phyloP scores from a whole-genome alignment of 2,888 invertebrate genomes.

The Axea sp. region DNA sequence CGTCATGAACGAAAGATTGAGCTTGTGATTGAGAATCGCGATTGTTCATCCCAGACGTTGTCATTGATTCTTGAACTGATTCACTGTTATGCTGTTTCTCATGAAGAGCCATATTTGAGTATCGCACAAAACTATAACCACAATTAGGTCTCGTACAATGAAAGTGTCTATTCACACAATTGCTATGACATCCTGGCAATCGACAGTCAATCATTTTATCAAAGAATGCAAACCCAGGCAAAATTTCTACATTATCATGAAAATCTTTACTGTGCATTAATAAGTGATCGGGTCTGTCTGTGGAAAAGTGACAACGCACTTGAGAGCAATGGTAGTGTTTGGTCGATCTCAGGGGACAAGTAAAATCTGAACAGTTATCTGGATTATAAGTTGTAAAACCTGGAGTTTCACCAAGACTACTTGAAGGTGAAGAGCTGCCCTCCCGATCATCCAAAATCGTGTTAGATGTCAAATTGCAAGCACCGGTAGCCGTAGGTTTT shows the following conservation, averaged over 20 bases:
- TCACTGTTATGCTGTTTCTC: conserved; percentile 83
- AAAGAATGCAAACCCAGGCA: conserved; percentile 92
- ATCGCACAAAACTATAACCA: conserved; percentile 86
- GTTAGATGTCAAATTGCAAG: conserved; percentile 37
- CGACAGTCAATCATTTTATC: conserved; percentile 87
- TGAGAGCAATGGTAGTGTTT: conserved; percentile 93
- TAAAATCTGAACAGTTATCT: conserved; percentile 85
- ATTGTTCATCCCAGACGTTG: conserved; percentile 56
- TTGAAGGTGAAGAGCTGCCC: conserved; percentile 75
- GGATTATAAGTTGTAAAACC: conserved; percentile 76
- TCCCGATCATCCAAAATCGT: conserved; percentile 68
- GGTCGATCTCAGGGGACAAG: conserved; percentile 85
- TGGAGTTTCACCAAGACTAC: conserved; percentile 77
- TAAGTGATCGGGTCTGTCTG: conserved; percentile 88
- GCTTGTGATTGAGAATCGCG: conserved; percentile 65
- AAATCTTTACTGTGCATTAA: conserved; percentile 92
- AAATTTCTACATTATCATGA: conserved; percentile 89
- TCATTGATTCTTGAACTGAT: conserved; percentile 40
- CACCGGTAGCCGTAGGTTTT: conserved; percentile 80
- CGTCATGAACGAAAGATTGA: conserved; percentile 64
- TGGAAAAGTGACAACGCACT: conserved; percentile 89
- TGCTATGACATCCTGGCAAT: conserved; percentile 84
- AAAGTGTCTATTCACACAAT: conserved; percentile 87
- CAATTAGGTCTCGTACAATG: conserved; percentile 87
- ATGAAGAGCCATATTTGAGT: conserved; percentile 87